Evolutionary conservation across 2,888 invertebrate genomes (phyloP), one percentile per base, ranked within the genome.

Genomic region (Hydraecia micacea): DNA sequence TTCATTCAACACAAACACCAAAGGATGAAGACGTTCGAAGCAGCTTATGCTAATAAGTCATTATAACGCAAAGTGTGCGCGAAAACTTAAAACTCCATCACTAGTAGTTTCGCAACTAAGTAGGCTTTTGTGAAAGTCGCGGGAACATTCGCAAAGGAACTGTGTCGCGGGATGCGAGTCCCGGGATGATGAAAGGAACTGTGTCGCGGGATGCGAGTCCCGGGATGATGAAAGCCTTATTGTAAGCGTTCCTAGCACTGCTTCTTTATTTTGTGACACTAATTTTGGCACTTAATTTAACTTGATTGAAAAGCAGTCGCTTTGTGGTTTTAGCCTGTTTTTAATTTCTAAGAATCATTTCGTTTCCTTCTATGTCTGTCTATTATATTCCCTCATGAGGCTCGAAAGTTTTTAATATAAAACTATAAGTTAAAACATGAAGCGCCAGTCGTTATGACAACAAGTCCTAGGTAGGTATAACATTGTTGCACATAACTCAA

Each of bases 21-120:
- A 63, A 84, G 70, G 63, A 75, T 67, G 67, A 49, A 73, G 73
- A 70, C 77, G 77, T 74, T 75, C 62, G 63, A 63, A 72, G 72
- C 75, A 84, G 87, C 75, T 85, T 85, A 84, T 85, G 87, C 75
- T 87, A 85, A 87, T 85, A 85, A 84, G 75, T 86, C 84, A 87
- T 87, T 85, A 84, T 84, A 84, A 87, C 62, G 70, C 77, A 84
- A 86, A 84, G 87, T 77, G 84, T 86, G 87, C 74, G 81, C 65
- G 77, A 67, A 77, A 87, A 85, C 87, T 85, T 86, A 86, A 86
- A 86, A 84, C 84, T 84, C 84, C 80, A 80, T 71, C 84, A 66
- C 80, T 52, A 74, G 73, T 85, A 85, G 84, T 85, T 86, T 62
- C 36, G 39, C 32, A 80, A 86, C 84, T 86, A 76, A 85, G 73